Base-by-base conservation (phyloP, 2,797 vertebrate species). In the Sebastes paucispinis region DNA sequence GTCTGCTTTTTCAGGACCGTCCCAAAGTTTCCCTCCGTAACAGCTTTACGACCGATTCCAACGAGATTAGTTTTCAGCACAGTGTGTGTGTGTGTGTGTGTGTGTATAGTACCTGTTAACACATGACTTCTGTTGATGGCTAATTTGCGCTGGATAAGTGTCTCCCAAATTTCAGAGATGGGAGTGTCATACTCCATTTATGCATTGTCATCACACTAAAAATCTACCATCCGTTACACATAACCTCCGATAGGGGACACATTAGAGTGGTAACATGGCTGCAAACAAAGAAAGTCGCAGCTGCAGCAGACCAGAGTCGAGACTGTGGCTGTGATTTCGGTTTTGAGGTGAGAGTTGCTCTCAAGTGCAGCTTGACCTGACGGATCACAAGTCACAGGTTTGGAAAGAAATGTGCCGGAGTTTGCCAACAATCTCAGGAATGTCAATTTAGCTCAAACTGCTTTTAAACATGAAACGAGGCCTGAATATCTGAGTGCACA, bases 161-260 rank as follows among this genome's bases (percentile, higher is more conserved):
- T 81, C 80, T 73, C 39, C 65, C 55, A 80, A 71, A 86, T 75
- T 79, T 78, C 55, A 32, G 34, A 54, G 58, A 77, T 63, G 70
- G 62, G 79, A 83, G 81, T 84, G 69, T 82, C 83, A 50, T 70
- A 81, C 83, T 81, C 72, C 83, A 79, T 87, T 87, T 82, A 85
- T 87, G 79, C 47, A 72, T 75, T 77, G 66, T 83, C 66, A 83
- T 88, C 76, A 72, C 78, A 86, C 77, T 84, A 73, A 87, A 89
- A 87, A 4, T 29, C 63, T 20, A 9, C 71, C 78, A 82, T 73
- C 80, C 63, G 20, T 86, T 73, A 60, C 73, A 68, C 69, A 67
- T 77, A 83, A 65, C 66, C 71, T 81, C 75, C 22, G 9, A 39
- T 20, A 22, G 58, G 13, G 69, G 69, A 75, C 24, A 8, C 72